A percentile compares a stretch with the other conserved stretches of the same genome.
Conservation (phyloP, 2,113 vertebrate species). For the Odontesthes bonariensis region DNA sequence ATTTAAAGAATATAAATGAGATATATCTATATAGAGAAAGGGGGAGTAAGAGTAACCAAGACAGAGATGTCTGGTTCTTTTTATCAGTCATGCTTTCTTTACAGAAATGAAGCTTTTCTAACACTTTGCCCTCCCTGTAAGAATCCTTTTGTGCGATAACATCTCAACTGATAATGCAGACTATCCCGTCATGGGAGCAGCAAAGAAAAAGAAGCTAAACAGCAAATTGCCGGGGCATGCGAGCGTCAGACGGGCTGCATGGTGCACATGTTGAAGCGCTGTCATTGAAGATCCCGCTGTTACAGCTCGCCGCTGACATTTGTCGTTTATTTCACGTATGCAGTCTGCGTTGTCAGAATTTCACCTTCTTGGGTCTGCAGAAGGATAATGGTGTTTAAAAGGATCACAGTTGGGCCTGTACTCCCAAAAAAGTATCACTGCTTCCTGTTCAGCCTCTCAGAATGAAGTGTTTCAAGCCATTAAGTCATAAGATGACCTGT, state of each 20-base stretch:
- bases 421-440: conserved; percentile 24
- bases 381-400: conserved; percentile 2
- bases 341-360: conserved; percentile 41
- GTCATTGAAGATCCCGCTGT: neutral
- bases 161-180: neutral
- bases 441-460: conserved; percentile 30
- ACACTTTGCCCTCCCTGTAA: too few relatives aligned
- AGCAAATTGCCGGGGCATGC: conserved; percentile 27
- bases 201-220: conserved; percentile 26
- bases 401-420: neutral
- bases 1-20: conserved; percentile 26
- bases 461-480: conserved; percentile 47
- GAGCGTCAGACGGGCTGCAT: conserved; percentile 16
- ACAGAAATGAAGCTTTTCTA: neutral
- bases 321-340: conserved; percentile 39
- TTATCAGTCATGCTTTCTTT: neutral
- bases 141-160: too few relatives aligned
- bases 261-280: neutral
- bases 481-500: conserved; percentile 29
- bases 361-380: conserved; percentile 45
- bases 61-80: neutral
- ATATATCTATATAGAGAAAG: neutral
- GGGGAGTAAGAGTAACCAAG: neutral
- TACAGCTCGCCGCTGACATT: conserved; percentile 17
- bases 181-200: conserved; percentile 12